These are phyloP conservation scores for Hypolimnas misippus DNA, from an alignment of 2,888 invertebrate species.

Conservation along the genomic window DNA sequence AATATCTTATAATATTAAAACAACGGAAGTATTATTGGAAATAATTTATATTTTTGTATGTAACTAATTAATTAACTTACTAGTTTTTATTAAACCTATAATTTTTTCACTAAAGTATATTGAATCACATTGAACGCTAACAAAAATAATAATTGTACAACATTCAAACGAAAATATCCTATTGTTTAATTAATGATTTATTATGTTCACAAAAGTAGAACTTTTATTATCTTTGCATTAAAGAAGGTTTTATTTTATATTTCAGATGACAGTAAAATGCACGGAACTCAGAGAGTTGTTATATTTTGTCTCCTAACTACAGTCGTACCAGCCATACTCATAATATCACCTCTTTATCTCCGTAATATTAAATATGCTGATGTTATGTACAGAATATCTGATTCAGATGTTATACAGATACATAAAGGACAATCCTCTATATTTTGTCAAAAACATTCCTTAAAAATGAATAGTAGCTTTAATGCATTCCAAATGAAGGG, in stretches of 20 bases:
- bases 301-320: slow-evolving; percentile 91
- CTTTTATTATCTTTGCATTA: neutral
- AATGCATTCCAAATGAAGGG: slow-evolving; percentile 90
- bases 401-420: slow-evolving; percentile 93
- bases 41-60: neutral
- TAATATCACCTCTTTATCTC: slow-evolving; percentile 90
- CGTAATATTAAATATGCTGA: slow-evolving; percentile 90
- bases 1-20: too few relatives aligned
- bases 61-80: neutral
- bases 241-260: neutral
- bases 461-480: slow-evolving; percentile 89
- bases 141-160: neutral
- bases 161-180: too few relatives aligned
- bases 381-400: slow-evolving; percentile 90
- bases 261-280: slow-evolving; percentile 88
- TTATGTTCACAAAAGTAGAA: neutral
- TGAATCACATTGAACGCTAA: too few relatives aligned
- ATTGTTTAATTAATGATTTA: too few relatives aligned
- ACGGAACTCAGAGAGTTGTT: slow-evolving; percentile 90
- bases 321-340: slow-evolving; percentile 88
- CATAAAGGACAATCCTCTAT: slow-evolving; percentile 92
- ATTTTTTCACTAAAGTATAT: too few relatives aligned
- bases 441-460: slow-evolving; percentile 91
- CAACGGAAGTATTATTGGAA: neutral
- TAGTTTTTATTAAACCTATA: too few relatives aligned